Evolutionary conservation across 1,140 invertebrate genomes (phyloP), one percentile per base, ranked within the genome.

Genomic region (Plectrocnemia conspersa): DNA sequence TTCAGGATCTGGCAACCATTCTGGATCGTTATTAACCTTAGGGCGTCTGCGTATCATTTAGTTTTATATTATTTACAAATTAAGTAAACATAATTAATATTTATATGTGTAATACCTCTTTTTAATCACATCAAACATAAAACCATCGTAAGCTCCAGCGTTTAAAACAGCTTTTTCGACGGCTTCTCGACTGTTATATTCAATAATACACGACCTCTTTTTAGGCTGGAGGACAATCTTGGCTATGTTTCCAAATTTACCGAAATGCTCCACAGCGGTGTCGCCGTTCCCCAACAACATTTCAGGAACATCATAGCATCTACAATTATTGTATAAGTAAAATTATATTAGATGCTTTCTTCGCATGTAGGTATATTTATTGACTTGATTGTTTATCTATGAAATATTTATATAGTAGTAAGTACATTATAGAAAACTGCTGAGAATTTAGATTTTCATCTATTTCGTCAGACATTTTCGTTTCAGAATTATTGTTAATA

Each of bases 281-380:
- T 68, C 65, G 61, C 79, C 76, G 58, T 81, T 67, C 16, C 66
- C 68, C n/a, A 86, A 77, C 32, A 87, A 72, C 3, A 71, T 62
- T 49, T 81, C 77, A 1, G 84, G 84, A 21, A 85, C 82, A 61
- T 83, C 73, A 7, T 73, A 68, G 60, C 84, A 86, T 40, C 80
- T 82, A n/a, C n/a, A n/a, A n/a, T n/a, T n/a, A n/a, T n/a, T n/a
- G n/a, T n/a, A n/a, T n/a, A n/a, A n/a, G n/a, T n/a, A n/a, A n/a
- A n/a, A n/a, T n/a, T n/a, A n/a, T n/a, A n/a, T n/a, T n/a, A n/a
- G n/a, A n/a, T n/a, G n/a, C n/a, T n/a, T n/a, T n/a, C n/a, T n/a
- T n/a, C n/a, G n/a, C n/a, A n/a, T n/a, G n/a, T n/a, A n/a, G n/a
- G n/a, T n/a, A n/a, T n/a, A n/a, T n/a, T n/a, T n/a, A n/a, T n/a